These are phyloP conservation scores for Oxyscelio sp. DNA, from an alignment of 2,888 invertebrate genomes.

Conservation along the genomic window DNA sequence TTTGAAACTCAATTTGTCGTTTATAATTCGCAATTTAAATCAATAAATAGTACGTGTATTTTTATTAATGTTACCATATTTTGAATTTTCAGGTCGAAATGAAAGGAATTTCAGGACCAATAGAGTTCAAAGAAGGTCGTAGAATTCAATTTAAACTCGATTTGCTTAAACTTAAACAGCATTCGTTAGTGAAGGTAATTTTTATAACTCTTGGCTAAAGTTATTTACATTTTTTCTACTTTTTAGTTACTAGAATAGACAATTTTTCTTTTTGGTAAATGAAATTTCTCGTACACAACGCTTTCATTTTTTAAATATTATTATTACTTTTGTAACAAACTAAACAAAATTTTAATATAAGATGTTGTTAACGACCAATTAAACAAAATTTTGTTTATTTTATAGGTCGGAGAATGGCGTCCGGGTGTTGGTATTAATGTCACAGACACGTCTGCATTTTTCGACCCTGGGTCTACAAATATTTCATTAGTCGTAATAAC, in stretches of 20 bases:
- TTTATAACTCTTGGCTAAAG: too few relatives aligned
- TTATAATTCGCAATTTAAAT: constrained; percentile 21
- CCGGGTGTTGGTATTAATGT: constrained; percentile 92
- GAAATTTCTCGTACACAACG: too few relatives aligned
- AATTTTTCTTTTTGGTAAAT: too few relatives aligned
- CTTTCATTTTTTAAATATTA: too few relatives aligned
- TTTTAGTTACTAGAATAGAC: too few relatives aligned
- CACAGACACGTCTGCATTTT: constrained; percentile 92
- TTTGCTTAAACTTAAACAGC: constrained; percentile 92
- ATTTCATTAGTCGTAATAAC: constrained; percentile 94
- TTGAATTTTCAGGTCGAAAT: constrained; percentile 91
- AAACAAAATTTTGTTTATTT: too few relatives aligned
- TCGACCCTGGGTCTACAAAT: constrained; percentile 92
- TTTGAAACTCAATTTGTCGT: constrained; percentile 60
- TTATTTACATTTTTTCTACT: too few relatives aligned
- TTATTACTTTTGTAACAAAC: too few relatives aligned
- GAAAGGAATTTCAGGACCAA: constrained; percentile 94
- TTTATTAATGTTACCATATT: constrained; percentile 46
- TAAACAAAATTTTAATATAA: too few relatives aligned
- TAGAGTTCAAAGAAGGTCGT: constrained; percentile 94
- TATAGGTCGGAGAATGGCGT: constrained; percentile 92
- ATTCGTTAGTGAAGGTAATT: constrained; percentile 91
- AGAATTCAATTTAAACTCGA: constrained; percentile 93
- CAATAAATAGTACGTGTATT: constrained; percentile 40
- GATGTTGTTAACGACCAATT: too few relatives aligned